phyloP scores from a whole-genome alignment of 1,140 invertebrate species.

The Drosophila punjabiensis region DNA sequence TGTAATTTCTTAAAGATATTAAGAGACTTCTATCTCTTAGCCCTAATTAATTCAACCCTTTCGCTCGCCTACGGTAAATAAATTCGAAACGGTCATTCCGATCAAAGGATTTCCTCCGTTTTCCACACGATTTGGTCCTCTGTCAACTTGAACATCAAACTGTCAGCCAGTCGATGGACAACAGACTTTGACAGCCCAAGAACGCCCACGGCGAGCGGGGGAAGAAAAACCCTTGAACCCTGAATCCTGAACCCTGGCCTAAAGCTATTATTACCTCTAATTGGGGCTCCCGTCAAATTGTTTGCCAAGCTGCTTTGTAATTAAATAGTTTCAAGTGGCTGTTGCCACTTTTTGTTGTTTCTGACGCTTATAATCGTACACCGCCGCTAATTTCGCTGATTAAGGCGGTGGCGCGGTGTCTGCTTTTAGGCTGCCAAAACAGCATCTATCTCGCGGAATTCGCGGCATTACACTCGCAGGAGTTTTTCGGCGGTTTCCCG shows the following conservation, averaged over 20 bases:
- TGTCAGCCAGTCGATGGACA: slow-evolving; percentile 32
- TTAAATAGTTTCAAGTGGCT: slow-evolving; percentile 79
- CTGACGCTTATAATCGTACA: slow-evolving; percentile 74
- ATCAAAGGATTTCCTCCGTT: slow-evolving; percentile 31
- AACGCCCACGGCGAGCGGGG: neutral
- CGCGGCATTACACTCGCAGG: slow-evolving; percentile 3
- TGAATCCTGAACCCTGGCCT: neutral
- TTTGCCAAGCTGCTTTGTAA: slow-evolving; percentile 75
- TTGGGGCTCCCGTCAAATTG: slow-evolving; percentile 74
- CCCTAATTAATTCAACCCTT: slow-evolving; percentile 4
- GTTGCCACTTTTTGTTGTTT: slow-evolving; percentile 63
- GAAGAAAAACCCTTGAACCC: slow-evolving; percentile 10
- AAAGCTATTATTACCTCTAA: slow-evolving; percentile 64
- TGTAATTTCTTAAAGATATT: neutral
- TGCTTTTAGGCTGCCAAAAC: slow-evolving; percentile 9
- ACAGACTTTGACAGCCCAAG: neutral
- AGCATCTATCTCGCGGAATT: slow-evolving; percentile 27
- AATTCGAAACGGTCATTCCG: neutral
- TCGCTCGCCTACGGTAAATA: slow-evolving; percentile 4
- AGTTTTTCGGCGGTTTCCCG: slow-evolving; percentile 40
- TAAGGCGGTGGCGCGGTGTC: slow-evolving; percentile 10
- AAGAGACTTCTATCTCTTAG: neutral
- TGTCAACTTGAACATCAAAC: slow-evolving; percentile 38
- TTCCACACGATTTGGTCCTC: slow-evolving; percentile 19
- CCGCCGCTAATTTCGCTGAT: slow-evolving; percentile 31